These are phyloP conservation scores for Helostoma temminkii DNA, from an alignment of 2,797 vertebrate species.

Conservation along the genomic window DNA sequence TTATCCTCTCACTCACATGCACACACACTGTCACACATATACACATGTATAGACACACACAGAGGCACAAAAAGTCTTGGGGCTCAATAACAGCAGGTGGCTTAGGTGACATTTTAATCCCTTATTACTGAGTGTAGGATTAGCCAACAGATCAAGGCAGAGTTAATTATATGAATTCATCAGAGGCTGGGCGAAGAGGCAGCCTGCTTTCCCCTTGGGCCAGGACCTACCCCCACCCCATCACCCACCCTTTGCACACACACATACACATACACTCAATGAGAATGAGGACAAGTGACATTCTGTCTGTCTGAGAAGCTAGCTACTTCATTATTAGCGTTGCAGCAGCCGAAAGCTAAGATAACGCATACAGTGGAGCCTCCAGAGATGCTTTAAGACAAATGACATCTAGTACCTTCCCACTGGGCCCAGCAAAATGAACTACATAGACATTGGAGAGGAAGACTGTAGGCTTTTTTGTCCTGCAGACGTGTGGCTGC, in stretches of 20 bases:
- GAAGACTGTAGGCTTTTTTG: slow-evolving; percentile 68
- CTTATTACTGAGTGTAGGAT: slow-evolving; percentile 87
- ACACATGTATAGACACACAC: slow-evolving; percentile 47
- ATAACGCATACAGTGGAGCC: slow-evolving; percentile 63
- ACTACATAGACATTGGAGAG: slow-evolving; percentile 62
- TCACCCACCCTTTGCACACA: slow-evolving; percentile 51
- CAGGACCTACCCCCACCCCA: slow-evolving; percentile 61
- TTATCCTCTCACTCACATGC: slow-evolving; percentile 26
- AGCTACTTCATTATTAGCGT: slow-evolving; percentile 59
- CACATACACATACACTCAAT: slow-evolving; percentile 33
- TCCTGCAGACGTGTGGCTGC: slow-evolving; percentile 67
- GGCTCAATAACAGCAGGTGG: slow-evolving; percentile 88
- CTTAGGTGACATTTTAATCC: slow-evolving; percentile 88
- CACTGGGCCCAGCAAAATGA: slow-evolving; percentile 65
- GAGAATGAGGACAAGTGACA: slow-evolving; percentile 67
- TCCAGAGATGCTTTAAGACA: slow-evolving; percentile 74
- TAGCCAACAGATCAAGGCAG: slow-evolving; percentile 87
- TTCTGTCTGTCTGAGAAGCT: slow-evolving; percentile 53
- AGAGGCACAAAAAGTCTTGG: slow-evolving; percentile 76
- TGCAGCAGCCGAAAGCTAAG: slow-evolving; percentile 54
- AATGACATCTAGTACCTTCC: slow-evolving; percentile 69
- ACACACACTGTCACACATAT: slow-evolving; percentile 3
- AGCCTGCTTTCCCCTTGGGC: slow-evolving; percentile 76
- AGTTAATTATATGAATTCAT: slow-evolving; percentile 90
- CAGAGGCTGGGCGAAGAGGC: slow-evolving; percentile 82